phyloP scores from a whole-genome alignment of 2,888 invertebrate genomes.

The Epinotia ramella region DNA sequence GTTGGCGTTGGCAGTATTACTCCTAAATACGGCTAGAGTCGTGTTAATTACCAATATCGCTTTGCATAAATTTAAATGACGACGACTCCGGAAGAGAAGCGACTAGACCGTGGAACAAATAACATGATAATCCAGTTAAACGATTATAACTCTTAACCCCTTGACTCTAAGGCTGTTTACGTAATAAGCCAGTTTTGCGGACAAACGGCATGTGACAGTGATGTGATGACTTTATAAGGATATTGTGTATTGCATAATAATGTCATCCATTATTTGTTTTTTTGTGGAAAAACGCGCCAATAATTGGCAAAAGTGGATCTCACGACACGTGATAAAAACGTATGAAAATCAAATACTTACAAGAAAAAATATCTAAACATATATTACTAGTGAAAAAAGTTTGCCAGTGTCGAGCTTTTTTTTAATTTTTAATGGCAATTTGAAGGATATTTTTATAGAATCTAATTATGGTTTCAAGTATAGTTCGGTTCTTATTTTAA shows the following conservation, averaged over 20 bases:
- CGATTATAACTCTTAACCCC: not conserved
- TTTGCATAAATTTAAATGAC: constrained; percentile 25
- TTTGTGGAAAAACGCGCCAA: not conserved
- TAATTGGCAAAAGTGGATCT: not conserved
- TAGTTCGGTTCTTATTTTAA: no score
- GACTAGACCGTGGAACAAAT: not conserved
- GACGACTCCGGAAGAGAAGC: not conserved
- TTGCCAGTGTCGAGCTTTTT: no score
- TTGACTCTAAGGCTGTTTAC: not conserved
- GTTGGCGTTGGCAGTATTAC: not conserved
- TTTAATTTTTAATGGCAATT: no score
- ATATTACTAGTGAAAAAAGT: no score
- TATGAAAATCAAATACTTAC: no score
- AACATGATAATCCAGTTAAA: not conserved
- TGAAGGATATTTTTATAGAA: no score
- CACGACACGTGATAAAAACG: no score
- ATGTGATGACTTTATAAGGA: constrained; percentile 23
- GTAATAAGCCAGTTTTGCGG: not conserved
- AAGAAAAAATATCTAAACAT: no score
- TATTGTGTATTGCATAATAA: constrained; percentile 12
- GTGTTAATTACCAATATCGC: constrained; percentile 11
- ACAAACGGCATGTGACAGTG: not conserved
- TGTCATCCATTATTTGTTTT: not conserved
- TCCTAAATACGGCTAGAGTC: constrained; percentile 1
- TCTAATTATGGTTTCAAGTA: no score